These are phyloP conservation scores for Maniola jurtina DNA, from an alignment of 1,140 invertebrate species.

Conservation along the genomic window DNA sequence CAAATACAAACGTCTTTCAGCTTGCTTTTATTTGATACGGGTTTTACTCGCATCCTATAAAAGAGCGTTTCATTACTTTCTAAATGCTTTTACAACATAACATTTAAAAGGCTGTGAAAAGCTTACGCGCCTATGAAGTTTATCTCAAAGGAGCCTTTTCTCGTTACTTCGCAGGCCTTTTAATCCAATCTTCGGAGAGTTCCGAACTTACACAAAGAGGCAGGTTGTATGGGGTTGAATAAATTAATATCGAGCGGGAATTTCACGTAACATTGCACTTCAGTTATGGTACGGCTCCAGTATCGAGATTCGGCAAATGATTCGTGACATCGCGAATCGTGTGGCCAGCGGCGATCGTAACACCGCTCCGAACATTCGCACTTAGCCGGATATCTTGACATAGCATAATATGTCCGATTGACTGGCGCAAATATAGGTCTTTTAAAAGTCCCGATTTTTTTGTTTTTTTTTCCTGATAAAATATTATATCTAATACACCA, in stretches of 20 bases:
- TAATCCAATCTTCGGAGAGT: conserved; percentile 27
- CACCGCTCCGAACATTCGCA: too few relatives aligned
- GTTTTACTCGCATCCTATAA: neutral
- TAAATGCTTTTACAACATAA: conserved; percentile 12
- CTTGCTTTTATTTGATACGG: neutral
- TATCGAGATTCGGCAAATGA: too few relatives aligned
- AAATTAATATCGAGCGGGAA: conserved; percentile 55
- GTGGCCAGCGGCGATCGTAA: too few relatives aligned
- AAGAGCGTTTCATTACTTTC: conserved; percentile 10
- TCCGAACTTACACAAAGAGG: conserved; percentile 21
- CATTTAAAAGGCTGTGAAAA: conserved; percentile 15
- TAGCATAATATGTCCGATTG: too few relatives aligned
- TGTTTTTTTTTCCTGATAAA: too few relatives aligned
- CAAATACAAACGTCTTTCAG: neutral
- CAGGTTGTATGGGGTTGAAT: conserved; percentile 34
- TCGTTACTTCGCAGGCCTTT: conserved; percentile 26
- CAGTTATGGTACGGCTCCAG: conserved; percentile 12
- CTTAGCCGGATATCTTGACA: too few relatives aligned
- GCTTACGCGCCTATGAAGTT: conserved; percentile 14
- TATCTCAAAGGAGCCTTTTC: conserved; percentile 18
- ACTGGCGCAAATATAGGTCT: too few relatives aligned
- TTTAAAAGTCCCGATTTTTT: too few relatives aligned
- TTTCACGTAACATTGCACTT: conserved; percentile 60
- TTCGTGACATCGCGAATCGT: too few relatives aligned
- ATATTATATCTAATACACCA: too few relatives aligned